Percentiles rank a stretch among this genome's conserved stretches.
Conservation (phyloP, 2,888 invertebrate species). For the Lacanobia wlatinum region DNA sequence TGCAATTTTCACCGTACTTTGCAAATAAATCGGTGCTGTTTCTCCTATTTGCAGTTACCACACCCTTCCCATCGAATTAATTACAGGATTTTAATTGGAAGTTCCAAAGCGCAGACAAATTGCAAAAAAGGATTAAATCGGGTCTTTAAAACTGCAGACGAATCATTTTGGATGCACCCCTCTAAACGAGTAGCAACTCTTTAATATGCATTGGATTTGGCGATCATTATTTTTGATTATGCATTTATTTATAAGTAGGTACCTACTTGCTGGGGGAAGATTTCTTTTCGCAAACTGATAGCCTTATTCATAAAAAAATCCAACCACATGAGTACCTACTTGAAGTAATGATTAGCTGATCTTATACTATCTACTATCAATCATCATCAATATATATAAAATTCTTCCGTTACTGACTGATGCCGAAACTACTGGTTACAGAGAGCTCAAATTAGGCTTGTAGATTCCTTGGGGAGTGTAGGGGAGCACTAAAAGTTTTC, state of each 20-base stretch:
- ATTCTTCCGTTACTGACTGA: no score
- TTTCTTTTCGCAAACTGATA: background rate
- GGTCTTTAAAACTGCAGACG: constrained; percentile 45
- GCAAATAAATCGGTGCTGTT: background rate
- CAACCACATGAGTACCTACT: no score
- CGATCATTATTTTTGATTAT: constrained; percentile 52
- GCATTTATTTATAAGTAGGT: constrained; percentile 34
- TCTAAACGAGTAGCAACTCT: constrained; percentile 28
- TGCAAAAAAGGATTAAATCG: constrained; percentile 39
- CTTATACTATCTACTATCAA: no score
- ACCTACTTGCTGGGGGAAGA: background rate
- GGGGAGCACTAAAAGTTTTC: no score
- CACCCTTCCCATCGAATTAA: constrained; percentile 21
- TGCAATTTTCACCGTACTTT: background rate
- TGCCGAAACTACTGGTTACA: no score
- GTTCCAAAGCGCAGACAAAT: constrained; percentile 25
- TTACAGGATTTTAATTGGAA: constrained; percentile 30
- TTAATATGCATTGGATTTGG: constrained; percentile 56
- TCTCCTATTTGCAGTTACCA: background rate
- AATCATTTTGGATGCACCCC: constrained; percentile 53
- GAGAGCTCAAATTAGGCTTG: no score
- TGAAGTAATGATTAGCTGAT: no score
- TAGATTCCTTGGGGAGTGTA: no score
- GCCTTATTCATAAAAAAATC: no score
- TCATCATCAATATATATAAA: no score